phyloP scores from a whole-genome alignment of 2,113 vertebrate species.

The Hystrix cristata region DNA sequence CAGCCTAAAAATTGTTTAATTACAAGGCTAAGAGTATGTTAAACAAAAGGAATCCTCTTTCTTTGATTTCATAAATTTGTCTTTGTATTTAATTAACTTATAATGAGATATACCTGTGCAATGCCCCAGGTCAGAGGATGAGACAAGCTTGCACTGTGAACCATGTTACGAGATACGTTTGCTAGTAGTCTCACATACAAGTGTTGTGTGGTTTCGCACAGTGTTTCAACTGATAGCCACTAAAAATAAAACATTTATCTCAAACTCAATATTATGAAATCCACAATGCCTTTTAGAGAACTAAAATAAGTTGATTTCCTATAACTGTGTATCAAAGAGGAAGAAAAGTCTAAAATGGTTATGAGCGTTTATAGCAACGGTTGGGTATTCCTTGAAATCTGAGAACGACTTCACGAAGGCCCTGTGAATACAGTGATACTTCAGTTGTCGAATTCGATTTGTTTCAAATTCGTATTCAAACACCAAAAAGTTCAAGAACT shows the following conservation, averaged over 20 bases:
- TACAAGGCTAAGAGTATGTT: background rate
- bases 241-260: conserved; percentile 20
- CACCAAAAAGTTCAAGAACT: background rate
- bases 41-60: background rate
- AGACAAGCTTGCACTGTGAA: background rate
- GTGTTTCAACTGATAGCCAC: background rate
- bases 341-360: background rate
- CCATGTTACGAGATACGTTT: background rate
- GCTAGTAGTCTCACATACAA: background rate
- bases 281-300: background rate
- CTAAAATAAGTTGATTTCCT: conserved; percentile 2
- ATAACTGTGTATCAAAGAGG: background rate
- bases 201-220: background rate
- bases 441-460: background rate
- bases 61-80: background rate
- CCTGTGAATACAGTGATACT: too few relatives aligned
- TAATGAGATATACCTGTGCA: too few relatives aligned
- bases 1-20: background rate
- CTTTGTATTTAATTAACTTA: background rate
- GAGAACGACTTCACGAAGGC: background rate
- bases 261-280: background rate
- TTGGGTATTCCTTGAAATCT: background rate
- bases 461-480: background rate
- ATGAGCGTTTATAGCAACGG: background rate
- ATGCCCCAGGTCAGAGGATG: background rate